Conservation (phyloP, 2,797 vertebrate species). For the Gymnoscopelus microlampas region DNA sequence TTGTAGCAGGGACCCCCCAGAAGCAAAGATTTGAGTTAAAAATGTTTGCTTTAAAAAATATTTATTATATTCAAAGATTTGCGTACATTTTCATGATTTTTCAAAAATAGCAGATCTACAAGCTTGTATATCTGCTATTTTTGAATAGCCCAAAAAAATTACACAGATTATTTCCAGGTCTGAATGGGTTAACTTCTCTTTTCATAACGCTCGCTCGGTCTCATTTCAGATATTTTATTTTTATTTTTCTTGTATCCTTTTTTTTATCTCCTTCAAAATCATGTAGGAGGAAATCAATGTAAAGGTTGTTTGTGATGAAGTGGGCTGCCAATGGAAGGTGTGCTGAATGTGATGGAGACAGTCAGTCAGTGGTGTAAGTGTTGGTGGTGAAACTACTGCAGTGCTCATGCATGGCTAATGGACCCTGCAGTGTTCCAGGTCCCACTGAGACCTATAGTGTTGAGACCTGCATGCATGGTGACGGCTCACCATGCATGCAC, state of each 20-base stretch:
- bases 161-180: too few species aligned
- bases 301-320: constrained; percentile 69
- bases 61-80: too few species aligned
- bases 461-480: too few species aligned
- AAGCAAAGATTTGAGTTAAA: too few species aligned
- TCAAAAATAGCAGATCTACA: too few species aligned
- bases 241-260: constrained; percentile 40
- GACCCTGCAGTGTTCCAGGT: constrained; percentile 41
- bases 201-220: constrained; percentile 43
- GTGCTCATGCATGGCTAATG: constrained; percentile 43
- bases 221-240: constrained; percentile 67
- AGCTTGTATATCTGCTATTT: too few species aligned
- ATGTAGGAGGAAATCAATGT: constrained; percentile 66
- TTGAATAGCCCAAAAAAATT: too few species aligned
- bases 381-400: too few species aligned
- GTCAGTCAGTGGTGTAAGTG: constrained; percentile 48
- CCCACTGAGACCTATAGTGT: background rate
- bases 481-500: too few species aligned
- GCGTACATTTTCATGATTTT: too few species aligned
- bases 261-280: constrained; percentile 57
- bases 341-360: constrained; percentile 47
- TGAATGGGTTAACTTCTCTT: constrained; percentile 52
- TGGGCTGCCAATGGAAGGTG: constrained; percentile 52
- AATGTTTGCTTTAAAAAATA: too few species aligned
- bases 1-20: too few species aligned